These are phyloP conservation scores for Meda fulgida DNA, from an alignment of 2,797 vertebrate genomes.

Conservation along the genomic window DNA sequence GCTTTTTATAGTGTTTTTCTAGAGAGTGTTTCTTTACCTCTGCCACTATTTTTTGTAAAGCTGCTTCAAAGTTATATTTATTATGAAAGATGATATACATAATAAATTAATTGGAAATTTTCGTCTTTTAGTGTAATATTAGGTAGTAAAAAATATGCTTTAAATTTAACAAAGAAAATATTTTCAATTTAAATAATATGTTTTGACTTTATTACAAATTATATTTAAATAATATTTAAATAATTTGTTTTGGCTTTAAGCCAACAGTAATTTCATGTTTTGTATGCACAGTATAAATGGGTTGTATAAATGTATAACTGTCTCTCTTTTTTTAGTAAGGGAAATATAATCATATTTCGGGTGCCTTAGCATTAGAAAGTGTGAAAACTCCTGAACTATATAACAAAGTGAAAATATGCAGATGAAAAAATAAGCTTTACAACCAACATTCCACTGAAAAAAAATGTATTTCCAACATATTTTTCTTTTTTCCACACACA, in stretches of 20 bases:
- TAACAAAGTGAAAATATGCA: background rate
- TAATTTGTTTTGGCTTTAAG: background rate
- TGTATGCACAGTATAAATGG: background rate
- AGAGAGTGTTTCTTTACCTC: background rate
- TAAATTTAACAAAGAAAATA: background rate
- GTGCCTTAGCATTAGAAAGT: background rate
- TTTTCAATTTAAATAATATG: background rate
- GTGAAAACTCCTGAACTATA: background rate
- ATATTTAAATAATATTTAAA: background rate
- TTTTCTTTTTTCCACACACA: background rate
- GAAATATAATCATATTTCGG: background rate
- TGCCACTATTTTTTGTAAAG: background rate
- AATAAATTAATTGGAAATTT: no score
- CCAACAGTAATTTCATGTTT: background rate
- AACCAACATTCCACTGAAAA: background rate
- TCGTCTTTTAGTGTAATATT: background rate
- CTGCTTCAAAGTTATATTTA: no score
- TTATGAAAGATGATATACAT: background rate
- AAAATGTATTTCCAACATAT: slow-evolving; percentile 12
- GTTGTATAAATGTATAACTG: background rate
- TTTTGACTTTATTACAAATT: background rate
- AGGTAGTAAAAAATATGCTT: background rate
- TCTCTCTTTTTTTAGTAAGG: background rate
- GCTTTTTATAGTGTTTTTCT: background rate
- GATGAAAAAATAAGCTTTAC: background rate